A percentile compares a stretch with the other conserved stretches of the same genome.
phyloP scores from a whole-genome alignment of 2,888 invertebrate species.

The Adineta ricciae region DNA sequence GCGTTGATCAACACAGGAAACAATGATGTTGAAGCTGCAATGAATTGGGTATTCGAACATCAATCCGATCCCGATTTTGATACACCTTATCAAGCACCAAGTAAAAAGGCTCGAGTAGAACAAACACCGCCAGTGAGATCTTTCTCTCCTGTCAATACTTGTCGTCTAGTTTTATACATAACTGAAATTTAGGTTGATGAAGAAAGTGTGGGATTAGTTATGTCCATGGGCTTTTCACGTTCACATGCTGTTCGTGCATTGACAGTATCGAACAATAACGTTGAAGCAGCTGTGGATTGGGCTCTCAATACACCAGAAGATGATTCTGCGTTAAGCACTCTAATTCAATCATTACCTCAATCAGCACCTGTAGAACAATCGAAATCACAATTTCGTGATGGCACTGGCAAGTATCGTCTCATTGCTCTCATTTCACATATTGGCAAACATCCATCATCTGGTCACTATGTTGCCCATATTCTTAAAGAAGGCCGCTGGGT shows the following conservation, averaged over 20 bases:
- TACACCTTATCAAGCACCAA: slow-evolving; percentile 18
- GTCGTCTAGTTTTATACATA: background rate
- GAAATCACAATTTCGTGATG: slow-evolving; percentile 20
- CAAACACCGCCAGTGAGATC: background rate
- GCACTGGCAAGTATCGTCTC: slow-evolving; percentile 66
- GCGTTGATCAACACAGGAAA: slow-evolving; percentile 71
- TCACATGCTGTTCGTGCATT: slow-evolving; percentile 67
- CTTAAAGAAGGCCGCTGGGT: slow-evolving; percentile 71
- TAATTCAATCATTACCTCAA: background rate
- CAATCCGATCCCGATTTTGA: slow-evolving; percentile 50
- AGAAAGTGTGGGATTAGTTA: slow-evolving; percentile 61
- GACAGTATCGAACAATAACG: slow-evolving; percentile 60
- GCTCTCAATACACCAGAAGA: slow-evolving; percentile 69
- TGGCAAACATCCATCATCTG: slow-evolving; percentile 90
- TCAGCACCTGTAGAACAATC: background rate
- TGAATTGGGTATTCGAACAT: slow-evolving; percentile 92
- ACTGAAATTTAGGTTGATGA: slow-evolving; percentile 55
- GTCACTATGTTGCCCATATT: slow-evolving; percentile 97
- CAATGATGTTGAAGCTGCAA: slow-evolving; percentile 78
- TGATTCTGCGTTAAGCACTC: background rate
- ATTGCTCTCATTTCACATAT: slow-evolving; percentile 94
- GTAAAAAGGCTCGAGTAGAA: slow-evolving; percentile 15
- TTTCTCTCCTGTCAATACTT: too few relatives aligned
- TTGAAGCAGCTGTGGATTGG: slow-evolving; percentile 87
- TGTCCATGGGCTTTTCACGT: slow-evolving; percentile 78